Evolutionary conservation across 2,797 vertebrate genomes (phyloP).

Genomic region (Naso thynnoides): DNA sequence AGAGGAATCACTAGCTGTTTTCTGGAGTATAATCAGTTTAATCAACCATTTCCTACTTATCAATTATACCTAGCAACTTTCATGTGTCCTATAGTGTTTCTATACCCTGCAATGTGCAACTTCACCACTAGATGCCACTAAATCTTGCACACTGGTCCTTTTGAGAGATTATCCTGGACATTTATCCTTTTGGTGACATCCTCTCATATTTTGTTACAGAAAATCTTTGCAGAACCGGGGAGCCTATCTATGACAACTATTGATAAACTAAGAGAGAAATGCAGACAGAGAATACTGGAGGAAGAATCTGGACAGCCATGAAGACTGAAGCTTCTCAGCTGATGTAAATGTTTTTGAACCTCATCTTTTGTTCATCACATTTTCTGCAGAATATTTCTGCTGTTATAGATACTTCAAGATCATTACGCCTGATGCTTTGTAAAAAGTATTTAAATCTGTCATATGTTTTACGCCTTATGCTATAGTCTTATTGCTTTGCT

Average conservation of each 20-base stretch:
- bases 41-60: too few relatives aligned
- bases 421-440: neutral
- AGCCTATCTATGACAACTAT: conserved; percentile 90
- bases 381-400: conserved; percentile 10
- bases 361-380: neutral
- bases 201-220: conserved; percentile 75
- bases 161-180: neutral
- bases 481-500: neutral
- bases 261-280: conserved; percentile 88
- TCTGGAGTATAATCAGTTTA: neutral
- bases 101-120: too few relatives aligned
- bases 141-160: too few relatives aligned
- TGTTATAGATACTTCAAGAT: conserved; percentile 14
- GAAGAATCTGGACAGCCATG: conserved; percentile 76
- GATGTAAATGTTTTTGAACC: neutral
- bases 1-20: neutral
- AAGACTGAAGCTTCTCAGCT: conserved; percentile 8
- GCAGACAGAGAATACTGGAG: conserved; percentile 80
- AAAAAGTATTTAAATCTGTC: conserved; percentile 1
- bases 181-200: neutral
- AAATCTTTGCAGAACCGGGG: conserved; percentile 94
- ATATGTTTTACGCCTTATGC: neutral
- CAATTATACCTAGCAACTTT: too few relatives aligned
- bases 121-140: too few relatives aligned
- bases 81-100: too few relatives aligned